A percentile compares a stretch with the other conserved stretches of the same genome.
These are phyloP conservation scores for Diaperis boleti DNA, from an alignment of 2,888 invertebrate species.

Conservation along the genomic window DNA sequence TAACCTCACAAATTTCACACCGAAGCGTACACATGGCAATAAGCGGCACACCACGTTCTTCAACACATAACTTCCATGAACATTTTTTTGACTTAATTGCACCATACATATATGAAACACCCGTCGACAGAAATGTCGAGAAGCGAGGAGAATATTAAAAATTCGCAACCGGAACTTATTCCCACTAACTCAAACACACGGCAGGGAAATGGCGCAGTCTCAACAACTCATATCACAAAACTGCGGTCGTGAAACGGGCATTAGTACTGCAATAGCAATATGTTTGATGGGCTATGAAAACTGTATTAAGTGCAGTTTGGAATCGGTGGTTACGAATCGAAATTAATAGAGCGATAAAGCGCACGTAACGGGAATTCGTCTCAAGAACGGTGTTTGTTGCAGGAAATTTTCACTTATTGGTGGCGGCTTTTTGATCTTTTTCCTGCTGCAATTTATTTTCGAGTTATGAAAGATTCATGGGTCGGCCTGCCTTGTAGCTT, in stretches of 20 bases:
- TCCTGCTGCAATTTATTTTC: too few relatives aligned
- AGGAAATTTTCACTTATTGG: too few relatives aligned
- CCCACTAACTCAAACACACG: neutral
- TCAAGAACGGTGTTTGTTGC: too few relatives aligned
- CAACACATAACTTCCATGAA: too few relatives aligned
- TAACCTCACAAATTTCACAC: too few relatives aligned
- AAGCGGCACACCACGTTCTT: too few relatives aligned
- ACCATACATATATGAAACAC: conserved; percentile 1
- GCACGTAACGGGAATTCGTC: too few relatives aligned
- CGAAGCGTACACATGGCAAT: too few relatives aligned
- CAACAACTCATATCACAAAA: conserved; percentile 12
- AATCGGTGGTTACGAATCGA: conserved; percentile 8
- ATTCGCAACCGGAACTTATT: neutral
- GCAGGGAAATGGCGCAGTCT: neutral
- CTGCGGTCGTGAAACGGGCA: conserved; percentile 6
- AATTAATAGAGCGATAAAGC: conserved; percentile 22
- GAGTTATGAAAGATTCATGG: too few relatives aligned
- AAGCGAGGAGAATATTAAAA: conserved; percentile 6
- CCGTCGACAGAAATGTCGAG: conserved; percentile 3
- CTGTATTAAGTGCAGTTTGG: conserved; percentile 3
- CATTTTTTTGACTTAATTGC: too few relatives aligned
- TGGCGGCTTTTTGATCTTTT: too few relatives aligned
- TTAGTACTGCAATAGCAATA: neutral
- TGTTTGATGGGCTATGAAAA: conserved; percentile 19
- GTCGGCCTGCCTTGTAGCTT: too few relatives aligned